phyloP scores from a whole-genome alignment of 2,797 vertebrate species.

The Cryptoprocta ferox region DNA sequence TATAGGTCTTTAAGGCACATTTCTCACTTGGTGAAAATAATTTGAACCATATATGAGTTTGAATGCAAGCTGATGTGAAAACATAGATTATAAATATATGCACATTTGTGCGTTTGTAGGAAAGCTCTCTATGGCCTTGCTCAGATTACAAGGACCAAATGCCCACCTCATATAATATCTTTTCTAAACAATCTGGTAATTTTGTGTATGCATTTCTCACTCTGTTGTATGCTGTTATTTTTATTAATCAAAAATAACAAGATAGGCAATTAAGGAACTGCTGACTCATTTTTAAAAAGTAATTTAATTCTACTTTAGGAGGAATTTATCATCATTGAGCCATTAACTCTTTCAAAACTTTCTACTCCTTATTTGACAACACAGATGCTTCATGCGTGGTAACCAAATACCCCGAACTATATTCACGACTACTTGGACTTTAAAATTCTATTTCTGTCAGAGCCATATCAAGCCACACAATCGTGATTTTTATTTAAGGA shows the following conservation, averaged over 20 bases:
- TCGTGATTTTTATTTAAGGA: background rate
- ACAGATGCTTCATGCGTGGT: background rate
- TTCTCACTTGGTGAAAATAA: conserved; percentile 34
- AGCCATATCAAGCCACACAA: background rate
- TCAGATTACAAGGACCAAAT: background rate
- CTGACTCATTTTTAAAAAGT: background rate
- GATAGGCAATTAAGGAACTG: background rate
- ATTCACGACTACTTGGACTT: background rate
- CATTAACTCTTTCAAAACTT: background rate
- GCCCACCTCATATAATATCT: background rate
- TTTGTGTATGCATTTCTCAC: background rate
- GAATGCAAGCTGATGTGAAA: background rate
- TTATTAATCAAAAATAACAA: conserved; percentile 8
- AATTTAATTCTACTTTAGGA: background rate
- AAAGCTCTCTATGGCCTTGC: background rate
- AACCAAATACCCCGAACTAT: background rate
- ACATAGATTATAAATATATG: background rate
- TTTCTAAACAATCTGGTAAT: background rate
- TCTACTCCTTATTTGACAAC: background rate
- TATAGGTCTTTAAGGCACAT: background rate
- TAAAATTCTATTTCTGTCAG: background rate
- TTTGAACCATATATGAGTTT: background rate
- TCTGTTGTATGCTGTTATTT: background rate
- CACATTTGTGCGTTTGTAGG: background rate
- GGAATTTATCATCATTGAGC: background rate